A percentile compares a stretch with the other conserved stretches of the same genome.
These are phyloP conservation scores for Myotis brandtii DNA, from an alignment of 2,113 vertebrate genomes.

Conservation along the genomic window DNA sequence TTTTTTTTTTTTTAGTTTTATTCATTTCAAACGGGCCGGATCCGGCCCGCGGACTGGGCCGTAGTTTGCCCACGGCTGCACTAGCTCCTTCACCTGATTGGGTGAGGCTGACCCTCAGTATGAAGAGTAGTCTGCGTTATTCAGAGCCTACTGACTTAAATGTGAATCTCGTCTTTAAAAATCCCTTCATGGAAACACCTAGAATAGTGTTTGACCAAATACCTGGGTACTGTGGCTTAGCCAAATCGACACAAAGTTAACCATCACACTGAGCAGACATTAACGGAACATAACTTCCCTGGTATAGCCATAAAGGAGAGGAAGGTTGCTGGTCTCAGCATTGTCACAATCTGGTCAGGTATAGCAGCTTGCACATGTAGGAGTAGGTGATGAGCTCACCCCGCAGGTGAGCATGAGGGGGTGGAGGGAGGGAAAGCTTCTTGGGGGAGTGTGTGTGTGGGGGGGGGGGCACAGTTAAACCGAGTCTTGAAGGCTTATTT, in stretches of 20 bases:
- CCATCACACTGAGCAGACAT: background rate
- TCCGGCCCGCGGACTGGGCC: too few relatives aligned
- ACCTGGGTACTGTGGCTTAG: background rate
- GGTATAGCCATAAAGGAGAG: background rate
- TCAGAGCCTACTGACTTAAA: background rate
- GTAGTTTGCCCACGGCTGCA: too few relatives aligned
- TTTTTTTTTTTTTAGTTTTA: too few relatives aligned
- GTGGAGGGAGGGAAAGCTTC: background rate
- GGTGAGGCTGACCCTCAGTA: background rate
- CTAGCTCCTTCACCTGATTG: background rate
- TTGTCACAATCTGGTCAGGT: background rate
- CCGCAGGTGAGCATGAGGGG: background rate
- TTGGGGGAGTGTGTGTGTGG: background rate
- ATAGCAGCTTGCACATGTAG: background rate
- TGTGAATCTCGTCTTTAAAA: conserved; percentile 4
- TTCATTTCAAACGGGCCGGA: too few relatives aligned
- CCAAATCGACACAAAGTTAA: background rate
- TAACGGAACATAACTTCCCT: background rate
- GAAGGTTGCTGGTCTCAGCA: background rate
- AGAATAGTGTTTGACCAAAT: background rate
- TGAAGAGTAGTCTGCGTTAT: background rate
- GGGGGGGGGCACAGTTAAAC: background rate
- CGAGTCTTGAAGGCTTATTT: background rate
- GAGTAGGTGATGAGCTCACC: background rate
- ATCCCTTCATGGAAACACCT: background rate